Base-by-base conservation (phyloP, 1,140 invertebrate genomes). In the Acromyrmex charruanus region DNA sequence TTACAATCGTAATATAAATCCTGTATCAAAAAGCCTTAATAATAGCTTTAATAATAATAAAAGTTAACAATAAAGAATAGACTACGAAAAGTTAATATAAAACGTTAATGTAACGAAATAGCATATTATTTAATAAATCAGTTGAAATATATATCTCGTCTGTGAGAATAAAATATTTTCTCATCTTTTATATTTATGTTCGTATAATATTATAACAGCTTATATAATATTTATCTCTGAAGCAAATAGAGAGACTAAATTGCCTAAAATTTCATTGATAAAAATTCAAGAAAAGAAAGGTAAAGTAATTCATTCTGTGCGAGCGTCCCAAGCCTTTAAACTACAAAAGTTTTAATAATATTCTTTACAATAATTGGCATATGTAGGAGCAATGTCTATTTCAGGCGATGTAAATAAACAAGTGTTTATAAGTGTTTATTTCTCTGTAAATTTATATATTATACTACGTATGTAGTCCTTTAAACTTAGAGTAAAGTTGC, bases 41-140 rank as follows among this genome's bases (percentile, higher is more conserved):
- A 44, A 44, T 12, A 44, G 10, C 2, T 44, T 44, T 44, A 12
- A 44, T 44, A 44, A 44, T 35, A 35, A 39, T 21, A 49, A 25
- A 69, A 68, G 39, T 51, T 69, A 68, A 39, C 65, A 68, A 39
- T 66, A 44, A 44, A 44, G 10, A 44, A 68, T 44, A 66, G 28
- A 0, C 28, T 35, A n/a, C 35, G 14, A 44, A 68, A 39, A 68
- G 14, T 44, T 39, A 68, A 14, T 68, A 5, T n/a, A 68, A 39
- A 66, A n/a, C 35, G 31, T 31, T 4, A 31, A 35, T 35, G 6
- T 35, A 35, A 35, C 3, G 7, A 18, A 39, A 39, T 39, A 66
- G 18, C 1, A 21, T 39, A 39, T 39, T 66, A 35, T 21, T 68
- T 21, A 68, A 68, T 65, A n/a, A 65, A 21, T 39, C 1, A 21